Conservation (phyloP, 2,113 vertebrate genomes). For the Mellivora capensis region DNA sequence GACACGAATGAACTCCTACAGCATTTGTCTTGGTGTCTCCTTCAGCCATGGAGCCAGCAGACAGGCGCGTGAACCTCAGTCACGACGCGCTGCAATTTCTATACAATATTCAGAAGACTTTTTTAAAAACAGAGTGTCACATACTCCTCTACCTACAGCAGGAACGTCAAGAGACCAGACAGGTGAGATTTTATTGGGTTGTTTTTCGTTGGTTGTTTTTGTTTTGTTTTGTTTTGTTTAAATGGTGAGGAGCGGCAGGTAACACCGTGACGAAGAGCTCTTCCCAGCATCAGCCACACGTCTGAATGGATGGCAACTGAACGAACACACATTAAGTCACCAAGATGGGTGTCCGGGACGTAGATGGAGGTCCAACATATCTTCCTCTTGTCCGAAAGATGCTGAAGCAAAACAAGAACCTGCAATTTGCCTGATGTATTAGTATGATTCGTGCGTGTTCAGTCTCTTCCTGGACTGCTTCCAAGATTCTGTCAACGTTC, state of each 20-base stretch:
- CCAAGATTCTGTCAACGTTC: neutral
- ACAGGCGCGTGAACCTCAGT: neutral
- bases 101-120: neutral
- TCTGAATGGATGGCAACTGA: neutral
- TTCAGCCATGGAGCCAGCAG: neutral
- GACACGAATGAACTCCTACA: neutral
- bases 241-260: neutral
- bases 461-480: neutral
- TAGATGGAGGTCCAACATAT: neutral
- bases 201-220: neutral
- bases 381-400: neutral
- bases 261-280: neutral
- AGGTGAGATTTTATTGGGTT: neutral
- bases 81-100: neutral
- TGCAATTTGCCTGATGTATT: neutral
- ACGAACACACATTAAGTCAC: neutral
- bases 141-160: neutral
- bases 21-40: neutral
- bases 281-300: neutral
- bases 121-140: neutral
- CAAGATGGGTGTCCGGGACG: neutral
- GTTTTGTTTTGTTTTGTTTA: neutral
- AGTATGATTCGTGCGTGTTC: neutral
- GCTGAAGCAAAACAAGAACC: neutral
- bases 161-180: neutral